A percentile compares a stretch with the other conserved stretches of the same genome.
Conservation (phyloP, 2,113 vertebrate genomes). For the Phrynosoma platyrhinos region DNA sequence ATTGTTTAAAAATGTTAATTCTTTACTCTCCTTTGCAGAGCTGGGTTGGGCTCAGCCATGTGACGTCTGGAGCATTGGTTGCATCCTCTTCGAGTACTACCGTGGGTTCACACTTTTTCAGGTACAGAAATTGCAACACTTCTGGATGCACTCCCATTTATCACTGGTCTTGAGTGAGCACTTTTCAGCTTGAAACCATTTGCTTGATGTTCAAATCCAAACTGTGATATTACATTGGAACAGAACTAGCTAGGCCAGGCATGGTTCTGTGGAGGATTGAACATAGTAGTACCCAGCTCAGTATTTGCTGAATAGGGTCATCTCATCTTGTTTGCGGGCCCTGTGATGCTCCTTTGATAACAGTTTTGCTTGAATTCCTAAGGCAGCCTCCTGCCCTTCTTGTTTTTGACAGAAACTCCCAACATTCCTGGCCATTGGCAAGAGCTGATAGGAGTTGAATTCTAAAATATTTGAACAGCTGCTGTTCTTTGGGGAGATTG, state of each 20-base stretch:
- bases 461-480: no score
- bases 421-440: no score
- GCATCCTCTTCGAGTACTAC: conserved; percentile 84
- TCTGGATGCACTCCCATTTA: fast-evolving
- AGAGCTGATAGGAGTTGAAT: no score
- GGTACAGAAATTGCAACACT: conserved; percentile 46
- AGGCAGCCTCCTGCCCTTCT: no score
- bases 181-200: not conserved
- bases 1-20: not conserved
- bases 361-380: not conserved
- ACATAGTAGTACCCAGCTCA: not conserved
- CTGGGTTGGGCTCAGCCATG: conserved; percentile 85
- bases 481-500: no score
- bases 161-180: not conserved
- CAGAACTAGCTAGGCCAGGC: not conserved
- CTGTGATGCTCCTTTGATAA: no score
- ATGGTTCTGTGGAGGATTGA: not conserved
- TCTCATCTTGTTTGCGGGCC: not conserved
- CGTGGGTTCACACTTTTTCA: conserved; percentile 84
- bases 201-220: not conserved
- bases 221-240: not conserved
- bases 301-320: not conserved
- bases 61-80: conserved; percentile 84
- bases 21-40: conserved; percentile 66
- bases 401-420: no score